A percentile compares a stretch with the other conserved stretches of the same genome.
phyloP scores from a whole-genome alignment of 2,797 vertebrate species.

The Sitta carolinensis region DNA sequence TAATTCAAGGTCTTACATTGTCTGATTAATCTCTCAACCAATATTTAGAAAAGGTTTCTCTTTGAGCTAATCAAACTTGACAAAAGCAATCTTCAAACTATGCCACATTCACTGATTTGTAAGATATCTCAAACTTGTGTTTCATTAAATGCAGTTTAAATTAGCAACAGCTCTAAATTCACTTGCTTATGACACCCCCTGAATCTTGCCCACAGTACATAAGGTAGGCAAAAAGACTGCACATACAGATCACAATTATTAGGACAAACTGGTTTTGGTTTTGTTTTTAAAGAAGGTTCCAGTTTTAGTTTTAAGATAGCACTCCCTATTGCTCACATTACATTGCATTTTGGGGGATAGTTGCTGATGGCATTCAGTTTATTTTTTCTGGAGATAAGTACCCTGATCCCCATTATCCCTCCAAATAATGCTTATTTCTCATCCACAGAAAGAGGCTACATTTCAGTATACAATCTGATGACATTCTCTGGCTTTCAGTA shows the following conservation, averaged over 20 bases:
- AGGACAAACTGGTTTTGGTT: not conserved
- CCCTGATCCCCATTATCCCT: not conserved
- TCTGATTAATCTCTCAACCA: slow-evolving; percentile 63
- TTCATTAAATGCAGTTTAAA: slow-evolving; percentile 64
- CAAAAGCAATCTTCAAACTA: slow-evolving; percentile 70
- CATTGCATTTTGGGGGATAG: not conserved
- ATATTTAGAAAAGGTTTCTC: slow-evolving; percentile 69
- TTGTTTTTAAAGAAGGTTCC: not conserved
- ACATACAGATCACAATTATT: not conserved
- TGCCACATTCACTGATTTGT: slow-evolving; percentile 46
- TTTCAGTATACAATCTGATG: not conserved
- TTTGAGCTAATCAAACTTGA: slow-evolving; percentile 65
- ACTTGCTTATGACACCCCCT: not conserved
- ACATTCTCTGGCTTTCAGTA: not conserved
- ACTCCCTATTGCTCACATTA: not conserved
- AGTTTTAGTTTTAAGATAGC: not conserved
- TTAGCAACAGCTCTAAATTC: slow-evolving; percentile 56
- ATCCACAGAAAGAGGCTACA: not conserved
- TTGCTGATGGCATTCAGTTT: not conserved
- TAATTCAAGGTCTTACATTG: slow-evolving; percentile 56
- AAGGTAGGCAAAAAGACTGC: not conserved
- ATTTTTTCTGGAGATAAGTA: not conserved
- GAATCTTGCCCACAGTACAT: not conserved
- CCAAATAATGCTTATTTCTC: not conserved
- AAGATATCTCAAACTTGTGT: slow-evolving; percentile 44